Base-by-base conservation (phyloP, 2,113 vertebrate genomes). In the Cyanistes caeruleus region DNA sequence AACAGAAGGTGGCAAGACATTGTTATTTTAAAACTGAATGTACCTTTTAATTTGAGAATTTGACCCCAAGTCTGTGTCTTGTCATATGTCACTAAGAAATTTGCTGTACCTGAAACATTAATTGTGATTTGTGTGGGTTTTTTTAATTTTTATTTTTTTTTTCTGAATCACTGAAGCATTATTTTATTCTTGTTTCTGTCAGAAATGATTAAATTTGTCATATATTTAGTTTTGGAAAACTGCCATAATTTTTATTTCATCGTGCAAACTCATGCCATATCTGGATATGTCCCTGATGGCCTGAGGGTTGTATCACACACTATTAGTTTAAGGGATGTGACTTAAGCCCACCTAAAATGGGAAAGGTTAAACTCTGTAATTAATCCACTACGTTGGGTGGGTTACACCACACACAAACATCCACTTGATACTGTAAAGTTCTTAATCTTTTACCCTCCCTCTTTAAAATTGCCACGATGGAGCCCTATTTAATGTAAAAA, bases 211-310 rank as follows among this genome's bases (percentile, higher is more conserved):
- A 73, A 4, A 25, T 93, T 89, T 81, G 19, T 53, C 4, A 2
- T 58, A 65, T 25, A 60, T 49, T 91, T 79, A n/a, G 7, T 75
- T 81, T 87, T 84, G 78, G 74, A 48, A 91, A 73, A 73, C 31
- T 83, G 74, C 43, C 58, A 82, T 76, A 56, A 58, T 85, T 96
- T 95, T 91, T 89, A 91, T 93, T 95, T 95, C 43, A 76, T 96
- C 84, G 51, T 46, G 65, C 10, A 92, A 89, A 39, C 56, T 75
- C 76, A 30, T 93, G 74, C 87, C 70, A 72, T 73, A 51, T 16
- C 23, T 83, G 53, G 74, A 72, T 46, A 85, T 78, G 60, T 93
- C 56, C 53, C 37, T 78, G 20, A 27, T 81, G 37, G n/a, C 81
- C 89, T 69, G 53, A 76, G 74, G 84, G 58, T 46, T 85, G 10